Evolutionary conservation across 2,797 vertebrate genomes (phyloP).

Genomic region (Arremon brunneinucha): DNA sequence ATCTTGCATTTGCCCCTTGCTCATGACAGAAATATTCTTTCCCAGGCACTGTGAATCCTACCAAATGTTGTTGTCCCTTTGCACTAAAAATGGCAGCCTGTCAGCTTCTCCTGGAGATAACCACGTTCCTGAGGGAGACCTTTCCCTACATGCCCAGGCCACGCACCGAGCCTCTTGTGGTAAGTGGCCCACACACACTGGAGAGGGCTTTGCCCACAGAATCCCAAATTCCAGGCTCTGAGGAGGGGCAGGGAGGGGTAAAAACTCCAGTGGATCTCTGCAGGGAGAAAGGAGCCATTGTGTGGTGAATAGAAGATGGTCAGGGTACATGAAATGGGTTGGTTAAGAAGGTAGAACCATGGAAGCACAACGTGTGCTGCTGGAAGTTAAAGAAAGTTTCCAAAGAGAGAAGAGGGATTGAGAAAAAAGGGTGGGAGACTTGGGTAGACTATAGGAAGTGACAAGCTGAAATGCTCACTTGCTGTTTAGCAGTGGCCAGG

Average conservation of each 20-base stretch:
- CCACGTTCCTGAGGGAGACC: constrained; percentile 95
- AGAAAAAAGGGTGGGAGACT: neutral
- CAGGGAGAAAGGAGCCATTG: neutral
- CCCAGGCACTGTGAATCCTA: constrained; percentile 96
- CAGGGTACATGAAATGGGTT: neutral
- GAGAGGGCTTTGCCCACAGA: neutral
- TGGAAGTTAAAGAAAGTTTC: neutral
- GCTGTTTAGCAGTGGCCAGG: neutral
- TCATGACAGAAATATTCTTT: constrained; percentile 40
- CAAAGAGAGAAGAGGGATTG: neutral
- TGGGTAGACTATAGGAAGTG: neutral
- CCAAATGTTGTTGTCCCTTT: constrained; percentile 96
- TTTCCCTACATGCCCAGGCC: constrained; percentile 95
- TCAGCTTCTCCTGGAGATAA: constrained; percentile 95
- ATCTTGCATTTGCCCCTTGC: neutral
- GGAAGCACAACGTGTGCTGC: neutral
- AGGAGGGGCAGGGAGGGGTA: neutral
- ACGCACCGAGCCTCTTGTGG: constrained; percentile 92
- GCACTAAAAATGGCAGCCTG: constrained; percentile 98
- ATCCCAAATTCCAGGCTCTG: neutral
- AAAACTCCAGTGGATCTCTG: neutral
- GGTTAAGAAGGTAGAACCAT: neutral
- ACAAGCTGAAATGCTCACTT: neutral
- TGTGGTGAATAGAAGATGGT: neutral
- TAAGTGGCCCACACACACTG: constrained; percentile 61